Conservation (phyloP, 2,113 vertebrate genomes). For the Dromaius novaehollandiae region DNA sequence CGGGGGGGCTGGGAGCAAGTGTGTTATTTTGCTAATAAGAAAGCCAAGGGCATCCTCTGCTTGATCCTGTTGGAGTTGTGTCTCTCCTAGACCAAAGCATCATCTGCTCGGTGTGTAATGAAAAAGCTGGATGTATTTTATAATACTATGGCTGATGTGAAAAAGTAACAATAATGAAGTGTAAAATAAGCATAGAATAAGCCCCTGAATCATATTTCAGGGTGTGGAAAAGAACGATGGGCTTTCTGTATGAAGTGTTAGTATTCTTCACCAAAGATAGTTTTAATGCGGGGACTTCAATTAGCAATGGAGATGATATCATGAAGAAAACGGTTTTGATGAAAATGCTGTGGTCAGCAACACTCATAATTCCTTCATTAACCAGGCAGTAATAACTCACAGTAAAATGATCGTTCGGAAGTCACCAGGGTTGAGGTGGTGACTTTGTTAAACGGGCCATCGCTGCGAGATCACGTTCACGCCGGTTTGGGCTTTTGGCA, state of each 20-base stretch:
- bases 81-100: background rate
- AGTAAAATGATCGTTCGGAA: background rate
- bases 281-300: background rate
- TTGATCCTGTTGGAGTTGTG: background rate
- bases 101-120: rapidly evolving
- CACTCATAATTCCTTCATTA: background rate
- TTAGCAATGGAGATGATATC: background rate
- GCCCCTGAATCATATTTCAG: background rate
- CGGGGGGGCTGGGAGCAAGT: too few relatives aligned
- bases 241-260: background rate
- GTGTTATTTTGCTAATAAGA: background rate
- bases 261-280: background rate
- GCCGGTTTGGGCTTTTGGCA: background rate
- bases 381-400: background rate
- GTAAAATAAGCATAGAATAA: background rate
- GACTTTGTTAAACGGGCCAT: background rate
- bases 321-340: background rate
- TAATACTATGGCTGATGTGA: background rate
- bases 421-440: background rate
- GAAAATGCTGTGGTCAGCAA: background rate
- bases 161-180: background rate
- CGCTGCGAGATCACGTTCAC: background rate
- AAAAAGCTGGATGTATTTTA: background rate
- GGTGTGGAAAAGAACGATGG: background rate
- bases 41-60: background rate